Base-by-base conservation (phyloP, 2,888 invertebrate genomes). In the Calameuta pallipes region DNA sequence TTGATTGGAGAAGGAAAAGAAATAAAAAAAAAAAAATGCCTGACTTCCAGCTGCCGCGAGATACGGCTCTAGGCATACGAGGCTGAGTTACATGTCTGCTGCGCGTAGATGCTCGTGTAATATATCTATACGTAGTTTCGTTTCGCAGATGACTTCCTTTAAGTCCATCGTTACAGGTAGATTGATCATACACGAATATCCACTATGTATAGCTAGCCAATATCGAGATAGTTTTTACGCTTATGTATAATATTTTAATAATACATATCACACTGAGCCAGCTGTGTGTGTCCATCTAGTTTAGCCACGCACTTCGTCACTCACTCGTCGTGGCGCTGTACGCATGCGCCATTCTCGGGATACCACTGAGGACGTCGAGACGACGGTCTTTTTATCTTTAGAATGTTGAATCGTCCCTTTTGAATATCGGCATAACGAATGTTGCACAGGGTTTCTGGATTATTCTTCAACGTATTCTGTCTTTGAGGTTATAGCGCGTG, bases 221-320 rank as follows among this genome's bases (percentile, higher is more conserved):
- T 71, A 78, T 82, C 82, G 82, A 77, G 75, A 80, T 83, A 81
- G 82, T 83, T 80, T 78, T 84, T 84, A 79, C 73, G 79, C 83
- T 81, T 83, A 82, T 83, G 79, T 75, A 76, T 80, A 82, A 80
- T 83, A 85, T 84, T 88, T 88, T 86, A 89, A 89, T 88, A 89
- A 89, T 90, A 90, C 88, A 90, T 89, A 90, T 90, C 89, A 90
- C 90, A 90, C 90, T 89, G 90, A 90, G 90, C 90, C 89, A 88
- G 89, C 89, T 89, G 89, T 88, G 89, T 88, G 88, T 86, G 86
- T 86, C 84, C 85, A 86, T 85, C 83, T 82, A 82, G 80, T 80
- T 80, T 81, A 82, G 82, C 84, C 84, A 81, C 83, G 84, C 85
- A 85, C 85, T 83, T 78, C 78, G 69, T 84, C 84, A 84, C 84